Evolutionary conservation across 1,140 invertebrate genomes (phyloP).

Genomic region (Philopotamus ludificatus): DNA sequence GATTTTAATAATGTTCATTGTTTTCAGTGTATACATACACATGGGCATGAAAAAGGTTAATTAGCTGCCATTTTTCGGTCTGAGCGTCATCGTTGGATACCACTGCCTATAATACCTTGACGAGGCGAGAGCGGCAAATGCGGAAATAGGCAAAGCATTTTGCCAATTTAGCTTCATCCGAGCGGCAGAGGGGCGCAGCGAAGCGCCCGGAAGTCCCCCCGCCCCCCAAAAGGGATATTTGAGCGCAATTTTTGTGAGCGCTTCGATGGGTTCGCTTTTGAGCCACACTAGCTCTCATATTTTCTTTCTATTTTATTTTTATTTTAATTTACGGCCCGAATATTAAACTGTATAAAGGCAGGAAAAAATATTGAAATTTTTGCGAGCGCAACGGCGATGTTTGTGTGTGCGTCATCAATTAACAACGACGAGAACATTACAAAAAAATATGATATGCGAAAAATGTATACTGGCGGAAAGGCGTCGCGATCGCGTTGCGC

Average conservation of each 20-base stretch:
- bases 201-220: conserved; percentile 15
- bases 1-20: no score
- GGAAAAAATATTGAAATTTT: no score
- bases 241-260: conserved; percentile 31
- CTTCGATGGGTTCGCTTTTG: conserved; percentile 29
- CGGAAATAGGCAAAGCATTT: conserved; percentile 39
- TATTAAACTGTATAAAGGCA: no score
- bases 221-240: conserved; percentile 35
- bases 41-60: no score
- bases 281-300: conserved; percentile 1
- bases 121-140: conserved; percentile 22
- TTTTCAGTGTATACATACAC: no score
- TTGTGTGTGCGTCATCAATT: no score
- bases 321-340: conserved; percentile 10
- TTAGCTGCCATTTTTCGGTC: no score
- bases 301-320: conserved; percentile 23
- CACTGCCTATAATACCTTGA: conserved; percentile 1
- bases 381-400: no score
- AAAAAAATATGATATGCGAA: no score
- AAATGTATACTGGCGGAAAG: no score
- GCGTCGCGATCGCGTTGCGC: no score
- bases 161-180: conserved; percentile 38
- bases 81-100: neutral
- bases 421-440: no score
- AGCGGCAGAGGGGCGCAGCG: conserved; percentile 25